A percentile compares a stretch with the other conserved stretches of the same genome.
phyloP scores from a whole-genome alignment of 53 echinoderm and acorn worm species.

The Temnopleurus reevesii region DNA sequence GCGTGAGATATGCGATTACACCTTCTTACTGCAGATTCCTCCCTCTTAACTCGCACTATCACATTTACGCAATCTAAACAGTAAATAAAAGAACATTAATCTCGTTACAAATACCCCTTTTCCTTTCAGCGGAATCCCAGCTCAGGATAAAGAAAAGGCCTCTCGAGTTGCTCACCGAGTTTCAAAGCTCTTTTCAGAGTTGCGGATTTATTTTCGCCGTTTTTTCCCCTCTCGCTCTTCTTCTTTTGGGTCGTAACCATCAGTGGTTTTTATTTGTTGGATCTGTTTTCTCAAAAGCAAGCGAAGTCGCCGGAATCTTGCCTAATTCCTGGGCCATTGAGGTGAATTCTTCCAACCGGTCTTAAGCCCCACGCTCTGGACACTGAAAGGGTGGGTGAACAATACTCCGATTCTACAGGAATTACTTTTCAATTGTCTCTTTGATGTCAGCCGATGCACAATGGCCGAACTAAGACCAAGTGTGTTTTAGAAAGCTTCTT shows the following conservation, averaged over 20 bases:
- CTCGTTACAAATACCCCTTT: slow-evolving; percentile 31
- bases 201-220: neutral
- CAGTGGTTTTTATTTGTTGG: slow-evolving; percentile 24
- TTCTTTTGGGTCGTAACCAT: neutral
- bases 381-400: neutral
- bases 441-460: slow-evolving; percentile 53
- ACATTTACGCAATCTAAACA: slow-evolving; percentile 36
- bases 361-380: slow-evolving; percentile 41
- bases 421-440: slow-evolving; percentile 52
- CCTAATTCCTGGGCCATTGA: slow-evolving; percentile 46
- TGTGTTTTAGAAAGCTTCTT: slow-evolving; percentile 58
- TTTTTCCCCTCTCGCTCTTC: neutral
- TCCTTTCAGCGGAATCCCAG: slow-evolving; percentile 15
- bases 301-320: neutral
- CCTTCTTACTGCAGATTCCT: neutral
- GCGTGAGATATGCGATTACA: slow-evolving; percentile 13
- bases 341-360: slow-evolving; percentile 13
- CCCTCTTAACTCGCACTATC: neutral
- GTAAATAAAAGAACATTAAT: slow-evolving; percentile 53
- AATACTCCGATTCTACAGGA: slow-evolving; percentile 46
- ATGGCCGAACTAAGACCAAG: slow-evolving; percentile 27
- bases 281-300: slow-evolving; percentile 1
- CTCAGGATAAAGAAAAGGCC: neutral
- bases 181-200: neutral
- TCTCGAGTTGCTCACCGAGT: neutral